Conservation (phyloP, 2,113 vertebrate species). For the Budorcas taxicolor region DNA sequence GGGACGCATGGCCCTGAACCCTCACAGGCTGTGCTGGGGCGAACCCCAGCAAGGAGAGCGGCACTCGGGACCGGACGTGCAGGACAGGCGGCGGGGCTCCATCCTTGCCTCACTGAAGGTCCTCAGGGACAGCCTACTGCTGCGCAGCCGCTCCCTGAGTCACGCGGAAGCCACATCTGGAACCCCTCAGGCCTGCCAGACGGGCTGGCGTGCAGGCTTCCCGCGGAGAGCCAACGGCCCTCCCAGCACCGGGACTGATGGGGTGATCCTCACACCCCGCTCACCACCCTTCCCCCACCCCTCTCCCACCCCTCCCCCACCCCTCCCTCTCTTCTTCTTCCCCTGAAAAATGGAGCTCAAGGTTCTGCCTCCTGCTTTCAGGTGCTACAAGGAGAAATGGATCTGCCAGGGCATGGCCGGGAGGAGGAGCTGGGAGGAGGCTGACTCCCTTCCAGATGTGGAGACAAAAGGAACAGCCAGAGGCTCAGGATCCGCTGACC, state of each 20-base stretch:
- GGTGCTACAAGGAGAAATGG: background rate
- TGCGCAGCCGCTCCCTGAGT: background rate
- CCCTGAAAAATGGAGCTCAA: background rate
- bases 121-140: background rate
- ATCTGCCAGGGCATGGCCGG: background rate
- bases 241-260: background rate
- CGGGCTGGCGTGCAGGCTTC: background rate
- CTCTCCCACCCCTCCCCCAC: fast-evolving
- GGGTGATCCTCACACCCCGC: background rate
- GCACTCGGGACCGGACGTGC: background rate
- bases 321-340: background rate
- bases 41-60: background rate
- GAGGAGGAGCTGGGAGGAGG: too few relatives aligned
- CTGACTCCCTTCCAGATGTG: background rate
- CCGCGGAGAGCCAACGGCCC: background rate
- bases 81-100: fast-evolving
- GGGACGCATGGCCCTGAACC: background rate
- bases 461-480: background rate
- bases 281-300: background rate
- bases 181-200: slow-evolving; percentile 31
- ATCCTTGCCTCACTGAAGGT: background rate
- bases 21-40: background rate
- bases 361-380: background rate
- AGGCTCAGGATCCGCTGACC: background rate
- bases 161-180: slow-evolving; percentile 56